These are phyloP conservation scores for Pipistrellus pipistrellus DNA, from an alignment of 2,797 vertebrate genomes.

Conservation along the genomic window DNA sequence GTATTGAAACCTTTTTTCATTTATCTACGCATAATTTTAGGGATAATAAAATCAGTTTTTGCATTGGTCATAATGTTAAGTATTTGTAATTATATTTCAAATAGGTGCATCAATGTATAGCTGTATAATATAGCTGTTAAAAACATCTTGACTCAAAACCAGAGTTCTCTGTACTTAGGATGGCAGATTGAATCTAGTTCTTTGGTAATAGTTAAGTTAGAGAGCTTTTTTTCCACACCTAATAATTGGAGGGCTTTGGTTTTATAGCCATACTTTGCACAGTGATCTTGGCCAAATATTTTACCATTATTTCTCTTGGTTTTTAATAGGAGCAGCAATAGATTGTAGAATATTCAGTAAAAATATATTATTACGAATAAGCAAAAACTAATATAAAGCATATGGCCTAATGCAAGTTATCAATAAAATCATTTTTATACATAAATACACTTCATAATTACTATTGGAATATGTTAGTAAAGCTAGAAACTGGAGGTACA, in stretches of 20 bases:
- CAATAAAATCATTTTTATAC: not conserved
- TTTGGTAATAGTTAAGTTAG: not conserved
- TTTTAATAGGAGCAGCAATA: not conserved
- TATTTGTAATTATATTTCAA: not conserved
- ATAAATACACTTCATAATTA: not conserved
- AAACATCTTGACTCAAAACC: not conserved
- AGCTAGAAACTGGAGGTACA: not conserved
- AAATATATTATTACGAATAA: not conserved
- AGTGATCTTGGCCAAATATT: not conserved
- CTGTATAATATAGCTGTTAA: not conserved
- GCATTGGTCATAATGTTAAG: not conserved
- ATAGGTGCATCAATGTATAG: not conserved
- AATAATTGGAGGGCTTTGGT: not conserved
- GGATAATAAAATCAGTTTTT: constrained; percentile 28
- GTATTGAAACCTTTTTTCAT: not conserved
- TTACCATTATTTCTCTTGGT: not conserved
- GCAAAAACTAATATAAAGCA: not conserved
- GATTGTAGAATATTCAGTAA: not conserved
- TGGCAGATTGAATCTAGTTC: not conserved
- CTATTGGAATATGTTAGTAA: not conserved
- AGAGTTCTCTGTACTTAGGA: not conserved
- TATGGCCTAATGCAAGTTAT: not conserved
- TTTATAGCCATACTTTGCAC: not conserved
- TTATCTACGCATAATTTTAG: constrained; percentile 43
- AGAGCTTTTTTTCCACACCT: not conserved